Conservation (phyloP, 2,797 vertebrate species). For the Craterocephalus amniculus region DNA sequence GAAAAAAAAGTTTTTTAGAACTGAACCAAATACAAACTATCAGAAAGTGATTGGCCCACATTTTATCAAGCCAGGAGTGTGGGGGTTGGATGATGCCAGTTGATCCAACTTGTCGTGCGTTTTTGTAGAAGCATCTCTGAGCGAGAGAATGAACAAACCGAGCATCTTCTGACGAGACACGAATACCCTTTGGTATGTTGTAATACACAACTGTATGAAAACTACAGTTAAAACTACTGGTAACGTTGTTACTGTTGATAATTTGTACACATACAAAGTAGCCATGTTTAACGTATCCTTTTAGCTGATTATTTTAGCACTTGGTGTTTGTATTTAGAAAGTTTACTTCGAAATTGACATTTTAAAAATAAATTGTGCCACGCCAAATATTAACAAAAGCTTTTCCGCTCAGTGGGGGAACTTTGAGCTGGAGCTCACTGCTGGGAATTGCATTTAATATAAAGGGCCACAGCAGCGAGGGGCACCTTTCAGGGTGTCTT, state of each 20-base stretch:
- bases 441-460: slow-evolving; percentile 43
- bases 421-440: slow-evolving; percentile 39
- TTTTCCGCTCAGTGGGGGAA: slow-evolving; percentile 42
- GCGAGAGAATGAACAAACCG: slow-evolving; percentile 48
- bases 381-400: slow-evolving; percentile 55
- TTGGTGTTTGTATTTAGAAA: slow-evolving; percentile 79
- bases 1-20: slow-evolving; percentile 57
- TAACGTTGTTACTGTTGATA: slow-evolving; percentile 58
- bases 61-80: slow-evolving; percentile 54
- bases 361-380: slow-evolving; percentile 44
- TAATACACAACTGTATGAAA: slow-evolving; percentile 47
- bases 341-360: slow-evolving; percentile 56
- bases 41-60: slow-evolving; percentile 51
- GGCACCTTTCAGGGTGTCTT: slow-evolving; percentile 19
- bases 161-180: slow-evolving; percentile 34
- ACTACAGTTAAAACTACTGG: slow-evolving; percentile 68
- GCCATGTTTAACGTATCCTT: slow-evolving; percentile 68
- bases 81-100: slow-evolving; percentile 46
- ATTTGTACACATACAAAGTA: slow-evolving; percentile 74
- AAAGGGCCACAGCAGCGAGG: slow-evolving; percentile 29
- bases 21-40: slow-evolving; percentile 80
- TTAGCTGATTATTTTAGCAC: slow-evolving; percentile 80
- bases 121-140: slow-evolving; percentile 56
- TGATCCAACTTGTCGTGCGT: slow-evolving; percentile 56
- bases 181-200: slow-evolving; percentile 41